phyloP scores from a whole-genome alignment of 2,113 vertebrate genomes.

The Corythaixoides concolor region DNA sequence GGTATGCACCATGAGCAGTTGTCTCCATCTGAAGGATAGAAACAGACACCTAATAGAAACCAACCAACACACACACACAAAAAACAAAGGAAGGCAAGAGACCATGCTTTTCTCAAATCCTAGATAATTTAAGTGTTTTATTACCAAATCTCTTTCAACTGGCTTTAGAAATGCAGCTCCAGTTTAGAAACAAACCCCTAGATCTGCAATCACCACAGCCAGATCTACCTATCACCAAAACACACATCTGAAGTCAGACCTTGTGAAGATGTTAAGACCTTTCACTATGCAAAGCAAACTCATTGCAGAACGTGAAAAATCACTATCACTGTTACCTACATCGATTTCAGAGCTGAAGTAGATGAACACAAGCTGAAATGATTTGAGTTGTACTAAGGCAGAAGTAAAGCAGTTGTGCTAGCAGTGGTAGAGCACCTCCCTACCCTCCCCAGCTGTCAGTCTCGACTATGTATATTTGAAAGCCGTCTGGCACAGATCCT shows the following conservation, averaged over 20 bases:
- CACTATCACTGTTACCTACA: not conserved
- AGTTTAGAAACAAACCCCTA: not conserved
- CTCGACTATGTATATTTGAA: not conserved
- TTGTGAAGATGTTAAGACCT: not conserved
- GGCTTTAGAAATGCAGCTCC: not conserved
- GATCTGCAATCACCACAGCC: not conserved
- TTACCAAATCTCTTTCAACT: not conserved
- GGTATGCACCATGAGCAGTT: accelerated
- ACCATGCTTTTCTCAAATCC: not conserved
- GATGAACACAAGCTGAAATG: not conserved
- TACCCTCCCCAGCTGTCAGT: not conserved
- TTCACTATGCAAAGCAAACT: not conserved
- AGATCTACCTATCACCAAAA: not conserved
- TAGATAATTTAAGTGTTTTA: not conserved
- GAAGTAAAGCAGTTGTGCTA: slow-evolving; percentile 1
- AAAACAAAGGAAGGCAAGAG: not conserved
- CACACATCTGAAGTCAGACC: not conserved
- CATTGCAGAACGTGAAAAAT: not conserved
- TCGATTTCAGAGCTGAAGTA: not conserved
- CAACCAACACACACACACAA: not conserved
- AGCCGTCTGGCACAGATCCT: not conserved
- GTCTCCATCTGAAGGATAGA: not conserved
- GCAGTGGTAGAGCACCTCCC: not conserved
- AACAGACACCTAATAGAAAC: not conserved
- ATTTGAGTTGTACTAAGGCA: not conserved